Conservation (phyloP, 2,888 invertebrate species). For the Pachliopta kotzebuea region DNA sequence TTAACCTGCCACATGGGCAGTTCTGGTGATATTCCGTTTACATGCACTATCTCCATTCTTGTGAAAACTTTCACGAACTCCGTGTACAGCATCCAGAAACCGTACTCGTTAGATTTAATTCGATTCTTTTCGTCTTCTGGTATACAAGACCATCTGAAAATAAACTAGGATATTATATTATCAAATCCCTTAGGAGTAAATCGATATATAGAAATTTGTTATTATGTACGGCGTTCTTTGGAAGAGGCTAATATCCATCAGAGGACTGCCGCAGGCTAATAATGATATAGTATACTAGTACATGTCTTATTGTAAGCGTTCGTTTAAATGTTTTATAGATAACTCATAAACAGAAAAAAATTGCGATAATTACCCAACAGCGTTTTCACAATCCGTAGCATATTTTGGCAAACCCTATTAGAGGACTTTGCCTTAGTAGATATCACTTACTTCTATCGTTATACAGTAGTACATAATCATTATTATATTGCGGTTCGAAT, state of each 20-base stretch:
- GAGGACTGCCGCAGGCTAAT: no score
- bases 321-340: no score
- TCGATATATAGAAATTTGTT: background rate
- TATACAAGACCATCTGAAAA: slow-evolving; percentile 85
- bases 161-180: background rate
- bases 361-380: background rate
- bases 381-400: background rate
- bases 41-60: slow-evolving; percentile 90
- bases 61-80: slow-evolving; percentile 92
- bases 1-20: slow-evolving; percentile 92
- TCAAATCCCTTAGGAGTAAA: background rate
- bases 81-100: slow-evolving; percentile 91
- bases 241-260: background rate
- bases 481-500: no score
- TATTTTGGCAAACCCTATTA: no score
- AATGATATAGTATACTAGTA: no score
- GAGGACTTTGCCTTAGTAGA: no score
- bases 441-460: no score
- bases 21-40: slow-evolving; percentile 89
- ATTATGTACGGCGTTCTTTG: background rate
- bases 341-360: background rate
- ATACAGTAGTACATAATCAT: no score
- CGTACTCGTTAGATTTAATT: slow-evolving; percentile 84
- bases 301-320: no score
- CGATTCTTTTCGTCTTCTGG: slow-evolving; percentile 87